Percentiles rank a stretch among this genome's conserved stretches.
Conservation (phyloP, 2,888 invertebrate genomes). For the Quadroppia sp. region DNA sequence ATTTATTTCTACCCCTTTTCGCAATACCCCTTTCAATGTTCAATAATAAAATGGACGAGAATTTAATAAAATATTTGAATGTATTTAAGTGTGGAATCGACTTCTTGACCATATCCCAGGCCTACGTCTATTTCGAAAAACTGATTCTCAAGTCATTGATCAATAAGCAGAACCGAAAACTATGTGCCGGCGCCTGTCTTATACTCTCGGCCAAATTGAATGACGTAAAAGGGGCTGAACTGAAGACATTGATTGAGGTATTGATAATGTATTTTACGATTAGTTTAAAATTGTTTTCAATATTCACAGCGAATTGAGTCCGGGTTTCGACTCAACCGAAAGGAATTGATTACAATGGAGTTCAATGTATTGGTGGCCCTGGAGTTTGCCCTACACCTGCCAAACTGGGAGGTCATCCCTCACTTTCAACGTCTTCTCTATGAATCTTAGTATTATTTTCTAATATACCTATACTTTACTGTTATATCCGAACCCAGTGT, state of each 20-base stretch:
- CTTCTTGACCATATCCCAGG: constrained; percentile 86
- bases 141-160: constrained; percentile 81
- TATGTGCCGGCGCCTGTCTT: constrained; percentile 91
- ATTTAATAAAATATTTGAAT: constrained; percentile 2
- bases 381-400: constrained; percentile 88
- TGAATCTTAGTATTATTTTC: constrained; percentile 63
- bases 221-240: constrained; percentile 84
- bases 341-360: constrained; percentile 84
- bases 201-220: constrained; percentile 92
- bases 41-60: too few species aligned
- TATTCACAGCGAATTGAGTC: constrained; percentile 74
- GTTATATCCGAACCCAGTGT: too few species aligned
- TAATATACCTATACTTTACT: too few species aligned
- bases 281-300: background rate
- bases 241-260: constrained; percentile 85
- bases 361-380: constrained; percentile 90
- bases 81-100: constrained; percentile 65
- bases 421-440: constrained; percentile 91
- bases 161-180: constrained; percentile 89
- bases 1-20: too few species aligned
- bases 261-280: constrained; percentile 37
- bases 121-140: constrained; percentile 98
- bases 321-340: constrained; percentile 80
- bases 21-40: too few species aligned
- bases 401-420: constrained; percentile 84